Evolutionary conservation across 2,888 invertebrate genomes (phyloP), one percentile per base, ranked within the genome.

Genomic region (Toxonevra muliebris): DNA sequence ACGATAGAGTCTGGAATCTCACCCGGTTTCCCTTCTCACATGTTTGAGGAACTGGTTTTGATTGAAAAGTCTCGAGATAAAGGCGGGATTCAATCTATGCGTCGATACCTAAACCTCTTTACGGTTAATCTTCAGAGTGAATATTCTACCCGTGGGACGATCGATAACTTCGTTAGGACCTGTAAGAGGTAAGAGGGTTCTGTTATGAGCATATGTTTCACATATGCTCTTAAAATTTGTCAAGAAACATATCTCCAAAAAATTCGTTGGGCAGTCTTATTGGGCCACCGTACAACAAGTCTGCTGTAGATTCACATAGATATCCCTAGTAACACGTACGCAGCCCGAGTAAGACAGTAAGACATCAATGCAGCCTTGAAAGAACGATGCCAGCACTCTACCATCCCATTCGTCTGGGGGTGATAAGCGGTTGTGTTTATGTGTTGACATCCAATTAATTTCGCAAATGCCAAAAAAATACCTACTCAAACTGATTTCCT

Each of bases 351-450:
- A 55, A 30, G 1, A 55, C 82, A 61, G 43, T 78, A 74, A 62
- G 77, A 76, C 65, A 65, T 78, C 20, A 84, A 69, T 0, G 86
- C 80, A 0, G 83, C 75, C 74, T 84, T 86, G 61, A 86, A 70
- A 9, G 78, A 76, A 1, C 85, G 73, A 70, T 86, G 86, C 65
- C 81, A 79, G 5, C 84, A 71, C 70, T 86, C 84, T 4, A 69
- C 53, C 63, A 66, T 58, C 3, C 65, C 66, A 54, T 69, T 69
- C 12, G 61, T 62, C 17, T 69, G 61, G 20, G 65, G 61, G 52
- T 69, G 69, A 58, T 65, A 69, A n/a, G 61, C 55, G 17, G 61
- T 66, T 15, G 58, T 66, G 43, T 66, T 54, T 45, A 69, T 66
- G 52, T 69, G 66, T 54, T 66, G 52, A 15, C 40, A 57, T 19